Evolutionary conservation across 23 tunicate genomes (phyloP).

Genomic region (Styela clava): DNA sequence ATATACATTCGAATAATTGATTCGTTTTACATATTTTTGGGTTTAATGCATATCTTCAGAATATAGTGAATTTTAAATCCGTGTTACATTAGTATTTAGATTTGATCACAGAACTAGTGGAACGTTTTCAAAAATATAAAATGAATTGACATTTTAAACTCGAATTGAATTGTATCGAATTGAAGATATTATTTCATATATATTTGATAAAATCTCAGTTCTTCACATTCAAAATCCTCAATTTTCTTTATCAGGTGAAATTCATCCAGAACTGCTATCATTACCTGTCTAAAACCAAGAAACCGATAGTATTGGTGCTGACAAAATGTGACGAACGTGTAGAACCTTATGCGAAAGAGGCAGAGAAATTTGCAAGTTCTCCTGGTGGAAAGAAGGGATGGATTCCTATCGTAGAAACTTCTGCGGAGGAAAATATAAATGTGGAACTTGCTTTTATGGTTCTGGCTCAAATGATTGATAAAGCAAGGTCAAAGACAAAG

Average conservation of each 20-base stretch:
- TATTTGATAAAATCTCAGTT: no score
- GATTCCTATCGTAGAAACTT: constrained; percentile 70
- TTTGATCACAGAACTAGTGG: no score
- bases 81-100: no score
- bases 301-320: constrained; percentile 67
- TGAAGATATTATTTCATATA: no score
- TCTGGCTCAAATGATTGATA: constrained; percentile 91
- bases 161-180: no score
- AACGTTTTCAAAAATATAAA: no score
- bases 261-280: constrained; percentile 70
- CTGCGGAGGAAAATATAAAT: constrained; percentile 90
- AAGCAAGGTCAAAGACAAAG: constrained; percentile 67
- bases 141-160: no score
- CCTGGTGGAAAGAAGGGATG: constrained; percentile 56
- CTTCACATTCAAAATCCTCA: no score
- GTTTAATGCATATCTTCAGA: no score
- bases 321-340: constrained; percentile 88
- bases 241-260: constrained; percentile 37
- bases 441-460: constrained; percentile 58
- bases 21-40: no score
- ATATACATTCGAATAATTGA: no score
- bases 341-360: constrained; percentile 39
- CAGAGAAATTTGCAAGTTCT: constrained; percentile 57
- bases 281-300: constrained; percentile 72
- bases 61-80: no score